Percentiles rank a stretch among this genome's conserved stretches.
These are phyloP conservation scores for Acrossocheilus fasciatus DNA, from an alignment of 2,797 vertebrate species.

Conservation along the genomic window DNA sequence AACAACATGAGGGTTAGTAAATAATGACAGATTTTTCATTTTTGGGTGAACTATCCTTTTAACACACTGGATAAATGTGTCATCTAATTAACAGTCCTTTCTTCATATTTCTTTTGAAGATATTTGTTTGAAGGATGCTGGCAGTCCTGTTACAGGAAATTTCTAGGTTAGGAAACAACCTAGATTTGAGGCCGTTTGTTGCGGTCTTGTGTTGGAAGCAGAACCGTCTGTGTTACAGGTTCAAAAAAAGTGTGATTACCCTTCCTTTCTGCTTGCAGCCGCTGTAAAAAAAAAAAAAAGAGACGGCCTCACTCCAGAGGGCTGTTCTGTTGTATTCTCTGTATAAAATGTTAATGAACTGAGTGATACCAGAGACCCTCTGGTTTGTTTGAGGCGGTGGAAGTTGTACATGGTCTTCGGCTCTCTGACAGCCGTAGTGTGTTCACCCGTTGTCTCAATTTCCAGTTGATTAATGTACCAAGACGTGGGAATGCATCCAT, in stretches of 20 bases:
- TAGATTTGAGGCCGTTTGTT: neutral
- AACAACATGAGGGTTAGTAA: neutral
- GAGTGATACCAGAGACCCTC: constrained; percentile 25
- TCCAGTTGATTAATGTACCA: constrained; percentile 41
- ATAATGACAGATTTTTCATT: neutral
- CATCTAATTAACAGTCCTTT: neutral
- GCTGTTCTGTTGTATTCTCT: constrained; percentile 14
- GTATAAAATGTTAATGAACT: constrained; percentile 42
- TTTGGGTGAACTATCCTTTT: neutral
- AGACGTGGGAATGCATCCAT: constrained; percentile 8
- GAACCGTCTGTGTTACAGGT: neutral
- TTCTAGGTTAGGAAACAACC: constrained; percentile 6
- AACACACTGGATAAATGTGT: neutral
- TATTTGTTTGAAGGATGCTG: neutral
- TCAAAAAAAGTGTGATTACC: neutral
- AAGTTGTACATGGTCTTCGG: neutral
- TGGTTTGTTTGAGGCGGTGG: constrained; percentile 24
- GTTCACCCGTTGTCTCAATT: constrained; percentile 25
- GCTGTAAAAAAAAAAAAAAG: neutral
- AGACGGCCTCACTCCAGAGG: constrained; percentile 18
- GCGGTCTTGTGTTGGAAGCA: neutral
- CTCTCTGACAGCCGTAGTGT: neutral
- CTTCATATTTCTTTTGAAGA: neutral
- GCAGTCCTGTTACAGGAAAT: neutral
- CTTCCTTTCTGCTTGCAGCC: neutral